Conservation (phyloP, 2,797 vertebrate species). For the Neosalanx taihuensis region DNA sequence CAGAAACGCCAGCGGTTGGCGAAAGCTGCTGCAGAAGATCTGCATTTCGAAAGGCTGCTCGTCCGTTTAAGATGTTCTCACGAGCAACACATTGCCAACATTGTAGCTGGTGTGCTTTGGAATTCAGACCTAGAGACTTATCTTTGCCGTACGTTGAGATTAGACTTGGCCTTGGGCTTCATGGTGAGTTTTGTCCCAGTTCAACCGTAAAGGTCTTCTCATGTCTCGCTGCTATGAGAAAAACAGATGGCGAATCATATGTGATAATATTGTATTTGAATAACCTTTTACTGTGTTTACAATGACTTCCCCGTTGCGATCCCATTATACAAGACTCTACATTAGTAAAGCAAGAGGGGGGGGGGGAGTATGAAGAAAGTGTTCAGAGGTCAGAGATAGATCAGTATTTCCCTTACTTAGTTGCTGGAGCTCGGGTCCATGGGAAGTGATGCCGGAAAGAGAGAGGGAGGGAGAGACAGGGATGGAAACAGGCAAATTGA, state of each 20-base stretch:
- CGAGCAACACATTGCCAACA: no score
- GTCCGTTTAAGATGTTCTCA: no score
- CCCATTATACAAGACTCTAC: slow-evolving; percentile 41
- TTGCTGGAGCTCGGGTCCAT: slow-evolving; percentile 57
- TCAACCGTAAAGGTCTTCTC: not conserved
- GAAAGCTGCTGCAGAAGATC: slow-evolving; percentile 31
- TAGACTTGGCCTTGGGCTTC: not conserved
- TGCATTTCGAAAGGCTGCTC: not conserved
- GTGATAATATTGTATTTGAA: slow-evolving; percentile 1
- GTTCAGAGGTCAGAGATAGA: slow-evolving; percentile 44
- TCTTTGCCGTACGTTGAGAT: no score
- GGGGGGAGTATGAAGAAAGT: slow-evolving; percentile 22
- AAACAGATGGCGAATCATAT: slow-evolving; percentile 10
- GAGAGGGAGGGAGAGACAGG: not conserved
- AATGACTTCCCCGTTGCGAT: slow-evolving; percentile 28
- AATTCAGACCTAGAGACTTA: no score
- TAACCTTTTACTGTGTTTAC: slow-evolving; percentile 28
- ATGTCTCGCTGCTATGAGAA: not conserved
- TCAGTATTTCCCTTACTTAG: slow-evolving; percentile 54
- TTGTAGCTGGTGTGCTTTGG: no score
- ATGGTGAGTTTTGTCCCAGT: not conserved
- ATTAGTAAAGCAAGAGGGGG: slow-evolving; percentile 41
- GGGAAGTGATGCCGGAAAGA: slow-evolving; percentile 51
- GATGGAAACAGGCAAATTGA: not conserved
- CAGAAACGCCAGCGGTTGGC: slow-evolving; percentile 56